phyloP scores from a whole-genome alignment of 2,797 vertebrate species.

The Pitangus sulphuratus region DNA sequence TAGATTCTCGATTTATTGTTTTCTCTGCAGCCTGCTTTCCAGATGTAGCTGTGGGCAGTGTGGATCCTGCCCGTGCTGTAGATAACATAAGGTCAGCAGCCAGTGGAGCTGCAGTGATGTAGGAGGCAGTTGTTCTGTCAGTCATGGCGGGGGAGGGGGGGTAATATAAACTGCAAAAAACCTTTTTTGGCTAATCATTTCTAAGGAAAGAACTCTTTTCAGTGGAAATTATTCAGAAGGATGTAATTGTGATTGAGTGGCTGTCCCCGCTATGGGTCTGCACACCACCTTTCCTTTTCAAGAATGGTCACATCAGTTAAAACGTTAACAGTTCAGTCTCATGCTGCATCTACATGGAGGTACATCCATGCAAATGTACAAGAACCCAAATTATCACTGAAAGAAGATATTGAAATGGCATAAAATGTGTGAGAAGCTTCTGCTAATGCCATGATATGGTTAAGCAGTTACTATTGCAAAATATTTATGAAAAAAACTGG shows the following conservation, averaged over 20 bases:
- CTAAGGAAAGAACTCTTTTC: not conserved
- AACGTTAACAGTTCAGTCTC: not conserved
- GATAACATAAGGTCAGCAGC: not conserved
- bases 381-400: not conserved
- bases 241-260: not conserved
- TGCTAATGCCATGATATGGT: not conserved
- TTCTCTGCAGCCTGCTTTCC: not conserved
- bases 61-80: not conserved
- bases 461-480: not conserved
- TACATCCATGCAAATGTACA: not conserved
- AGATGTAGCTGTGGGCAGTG: not conserved
- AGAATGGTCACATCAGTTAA: not conserved
- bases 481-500: not conserved
- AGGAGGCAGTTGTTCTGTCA: not conserved
- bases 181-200: not conserved
- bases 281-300: not conserved
- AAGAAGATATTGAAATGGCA: not conserved
- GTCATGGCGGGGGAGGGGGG: not conserved
- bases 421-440: not conserved
- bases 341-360: rapidly evolving
- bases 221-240: not conserved
- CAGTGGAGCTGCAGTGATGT: not conserved
- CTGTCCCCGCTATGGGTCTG: not conserved
- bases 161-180: not conserved
- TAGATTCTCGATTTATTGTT: not conserved